These are phyloP conservation scores for Spialia ferax DNA, from an alignment of 2,888 invertebrate species.

Conservation along the genomic window DNA sequence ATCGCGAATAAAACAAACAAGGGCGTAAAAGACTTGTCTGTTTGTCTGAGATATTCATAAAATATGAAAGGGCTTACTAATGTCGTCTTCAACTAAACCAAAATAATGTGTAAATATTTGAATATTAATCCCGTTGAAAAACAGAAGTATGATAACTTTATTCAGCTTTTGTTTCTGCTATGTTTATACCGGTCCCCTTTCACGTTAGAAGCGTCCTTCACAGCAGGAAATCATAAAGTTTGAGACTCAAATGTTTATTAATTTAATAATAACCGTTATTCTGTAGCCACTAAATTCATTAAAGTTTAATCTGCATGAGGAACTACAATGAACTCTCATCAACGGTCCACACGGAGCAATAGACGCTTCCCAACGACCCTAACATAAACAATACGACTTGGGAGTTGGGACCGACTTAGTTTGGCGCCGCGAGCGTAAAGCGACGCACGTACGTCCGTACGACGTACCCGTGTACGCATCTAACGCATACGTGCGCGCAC, in stretches of 20 bases:
- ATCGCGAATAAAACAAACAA: slow-evolving; percentile 24
- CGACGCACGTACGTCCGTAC: slow-evolving; percentile 50
- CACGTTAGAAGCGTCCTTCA: neutral
- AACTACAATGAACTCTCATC: slow-evolving; percentile 32
- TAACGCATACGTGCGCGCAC: slow-evolving; percentile 13
- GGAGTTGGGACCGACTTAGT: slow-evolving; percentile 52
- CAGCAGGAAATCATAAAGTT: too few relatives aligned
- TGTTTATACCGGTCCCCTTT: too few relatives aligned
- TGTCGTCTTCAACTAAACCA: too few relatives aligned
- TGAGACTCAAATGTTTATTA: neutral
- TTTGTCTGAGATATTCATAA: neutral
- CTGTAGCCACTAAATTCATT: neutral
- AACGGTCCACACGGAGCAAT: slow-evolving; percentile 26
- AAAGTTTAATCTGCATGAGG: slow-evolving; percentile 19
- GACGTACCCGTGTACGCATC: slow-evolving; percentile 51
- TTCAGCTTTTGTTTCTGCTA: too few relatives aligned
- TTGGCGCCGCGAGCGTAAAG: slow-evolving; percentile 50
- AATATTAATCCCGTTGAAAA: too few relatives aligned
- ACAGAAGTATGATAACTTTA: too few relatives aligned
- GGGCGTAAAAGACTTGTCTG: slow-evolving; percentile 1
- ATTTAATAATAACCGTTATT: neutral
- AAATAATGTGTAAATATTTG: too few relatives aligned
- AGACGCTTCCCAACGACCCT: slow-evolving; percentile 31
- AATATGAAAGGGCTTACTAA: too few relatives aligned
- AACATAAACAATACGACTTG: slow-evolving; percentile 53